Evolutionary conservation across 1,140 invertebrate species (phyloP), one percentile per base, ranked within the genome.

Genomic region (Vanessa tameamea): DNA sequence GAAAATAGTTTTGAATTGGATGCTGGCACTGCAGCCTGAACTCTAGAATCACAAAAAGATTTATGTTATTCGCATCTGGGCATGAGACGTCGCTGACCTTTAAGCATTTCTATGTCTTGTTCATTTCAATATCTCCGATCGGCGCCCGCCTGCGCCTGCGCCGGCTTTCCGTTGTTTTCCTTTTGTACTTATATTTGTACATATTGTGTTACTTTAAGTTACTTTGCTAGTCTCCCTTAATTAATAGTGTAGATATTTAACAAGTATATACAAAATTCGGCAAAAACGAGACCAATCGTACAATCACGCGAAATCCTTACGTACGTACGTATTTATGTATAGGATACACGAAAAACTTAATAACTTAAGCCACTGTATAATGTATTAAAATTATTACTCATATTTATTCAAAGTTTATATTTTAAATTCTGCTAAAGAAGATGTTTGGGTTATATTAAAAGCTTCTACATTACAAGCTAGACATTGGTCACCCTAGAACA

Each of bases 11-110:
- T 57, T 14, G 20, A 15, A 14, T n/a, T 53, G 51, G 6, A 16
- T 57, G 16, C 53, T 13, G 12, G 20, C 20, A 20, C 20, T 57
- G 23, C 16, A 2, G 31, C 57, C 23, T 61, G 57, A 61, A 61
- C 57, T 37, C 57, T 61, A 70, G 57, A 37, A 59, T 20, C 55
- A 69, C 31, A 63, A 76, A 72, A 72, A 59, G 67, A 69, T 72
- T 69, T 72, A 69, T 76, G 64, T 69, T 72, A 65, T 72, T 72
- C 50, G 70, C 70, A 78, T 77, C 69, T 61, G 76, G 70, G 59
- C 82, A 81, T 83, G 82, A 71, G 78, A 83, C 82, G 78, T 69
- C 69, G 63, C 55, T 82, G 76, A 82, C 82, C 80, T 83, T 83
- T 83, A 75, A 67, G 74, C 64, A 73, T 78, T 73, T 76, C 77